Base-by-base conservation (phyloP, 2,113 vertebrate genomes). In the Zootoca vivipara region DNA sequence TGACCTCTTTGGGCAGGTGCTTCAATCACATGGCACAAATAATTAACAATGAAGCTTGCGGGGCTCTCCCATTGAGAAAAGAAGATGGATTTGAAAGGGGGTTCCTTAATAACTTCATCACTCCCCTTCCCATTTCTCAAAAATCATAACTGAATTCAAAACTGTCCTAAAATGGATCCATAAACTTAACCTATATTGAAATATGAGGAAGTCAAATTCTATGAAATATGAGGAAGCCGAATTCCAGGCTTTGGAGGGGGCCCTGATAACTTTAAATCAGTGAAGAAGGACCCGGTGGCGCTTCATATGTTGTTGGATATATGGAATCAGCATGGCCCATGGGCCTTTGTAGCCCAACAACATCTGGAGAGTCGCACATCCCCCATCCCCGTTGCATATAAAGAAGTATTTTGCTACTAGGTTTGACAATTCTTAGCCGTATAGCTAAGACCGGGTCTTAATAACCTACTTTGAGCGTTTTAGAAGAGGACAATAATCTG, bases 1-100 rank as follows among this genome's bases (percentile, higher is more conserved):
- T 64, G 90, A 93, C 90, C 90, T 87, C 89, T 90, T 82, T 65
- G 92, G 80, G 93, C 74, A 70, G 78, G 91, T 93, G 93, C 88
- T 80, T 93, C 84, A 84, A 90, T 81, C 35, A 7, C 74, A 84
- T 85, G 89, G 88, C 85, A 94, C 91, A 84, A 92, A 94, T 93
- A 87, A 94, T 93, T 87, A 90, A 90, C 0, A 0, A 16, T 52
- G 46, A 70, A 20, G 22, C 26, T 56, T 70, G 13, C 18, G 84
- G 46, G 83, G 86, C 87, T 72, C 81, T 86, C 80, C 90, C 86
- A 83, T 65, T 83, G 91, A 87, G 85, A 89, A 84, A 86, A 58
- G 69, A 92, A 80, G 30, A 86, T 75, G 56, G 22, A 67, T 65
- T 90, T 88, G 78, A 90, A 87, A 87, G 42, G 15, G 15, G 7